phyloP scores from a whole-genome alignment of 2,797 vertebrate genomes.

The Clarias platycephalus region DNA sequence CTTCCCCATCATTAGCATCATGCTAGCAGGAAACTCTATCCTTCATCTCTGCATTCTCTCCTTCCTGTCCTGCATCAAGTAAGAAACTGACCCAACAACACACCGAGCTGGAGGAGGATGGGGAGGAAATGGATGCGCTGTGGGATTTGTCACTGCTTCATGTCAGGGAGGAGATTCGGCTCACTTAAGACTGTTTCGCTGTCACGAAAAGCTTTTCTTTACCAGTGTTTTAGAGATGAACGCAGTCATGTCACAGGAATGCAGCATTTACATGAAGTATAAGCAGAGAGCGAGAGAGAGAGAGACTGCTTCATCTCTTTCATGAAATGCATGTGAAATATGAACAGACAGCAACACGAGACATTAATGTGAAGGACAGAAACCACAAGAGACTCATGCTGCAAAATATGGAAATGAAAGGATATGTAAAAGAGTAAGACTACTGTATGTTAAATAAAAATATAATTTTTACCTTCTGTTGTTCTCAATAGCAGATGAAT shows the following conservation, averaged over 20 bases:
- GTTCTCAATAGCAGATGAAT: no score
- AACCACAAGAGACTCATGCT: background rate
- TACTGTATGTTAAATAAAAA: no score
- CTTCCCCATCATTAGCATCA: background rate
- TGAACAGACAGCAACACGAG: background rate
- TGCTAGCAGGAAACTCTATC: background rate
- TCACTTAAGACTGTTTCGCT: conserved; percentile 16
- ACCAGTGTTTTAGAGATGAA: background rate
- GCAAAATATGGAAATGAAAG: no score
- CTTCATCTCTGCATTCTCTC: conserved; percentile 4
- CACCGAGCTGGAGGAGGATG: conserved; percentile 11
- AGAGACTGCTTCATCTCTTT: background rate
- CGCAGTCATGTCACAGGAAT: conserved; percentile 11
- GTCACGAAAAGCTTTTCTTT: conserved; percentile 18
- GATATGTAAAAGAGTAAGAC: no score
- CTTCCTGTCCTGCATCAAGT: conserved; percentile 21
- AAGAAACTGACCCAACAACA: conserved; percentile 28
- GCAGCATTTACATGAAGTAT: background rate
- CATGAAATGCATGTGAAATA: background rate
- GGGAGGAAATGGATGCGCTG: conserved; percentile 28
- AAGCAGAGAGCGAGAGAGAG: conserved; percentile 3
- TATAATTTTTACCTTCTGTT: no score
- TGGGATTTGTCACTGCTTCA: conserved; percentile 17
- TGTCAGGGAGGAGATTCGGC: conserved; percentile 28
- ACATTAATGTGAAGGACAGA: background rate